phyloP scores from a whole-genome alignment of 2,797 vertebrate species.

The Diplodus puntazzo region DNA sequence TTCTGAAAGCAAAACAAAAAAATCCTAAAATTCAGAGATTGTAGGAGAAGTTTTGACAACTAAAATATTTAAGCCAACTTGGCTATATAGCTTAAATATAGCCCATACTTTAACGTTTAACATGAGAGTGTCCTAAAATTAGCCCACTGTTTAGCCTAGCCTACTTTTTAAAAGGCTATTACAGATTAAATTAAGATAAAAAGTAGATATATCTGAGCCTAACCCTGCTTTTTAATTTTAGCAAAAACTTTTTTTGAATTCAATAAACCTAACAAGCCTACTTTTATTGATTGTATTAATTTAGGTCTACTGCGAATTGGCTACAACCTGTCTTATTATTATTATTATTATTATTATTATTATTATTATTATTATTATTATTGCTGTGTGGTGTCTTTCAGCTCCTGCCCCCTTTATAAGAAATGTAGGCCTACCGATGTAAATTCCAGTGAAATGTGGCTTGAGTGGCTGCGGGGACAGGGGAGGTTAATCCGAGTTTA shows the following conservation, averaged over 20 bases:
- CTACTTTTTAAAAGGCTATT: neutral
- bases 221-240: neutral
- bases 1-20: neutral
- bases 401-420: conserved; percentile 62
- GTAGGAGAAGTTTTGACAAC: neutral
- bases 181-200: neutral
- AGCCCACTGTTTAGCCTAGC: neutral
- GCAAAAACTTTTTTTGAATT: no score
- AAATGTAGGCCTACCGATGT: conserved; percentile 87
- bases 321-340: neutral
- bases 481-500: conserved; percentile 99
- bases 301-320: no score
- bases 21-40: neutral
- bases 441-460: conserved; percentile 92
- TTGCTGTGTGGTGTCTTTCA: conserved; percentile 40
- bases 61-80: neutral
- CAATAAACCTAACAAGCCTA: no score
- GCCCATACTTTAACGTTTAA: neutral
- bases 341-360: conserved; percentile 38
- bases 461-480: conserved; percentile 87
- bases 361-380: conserved; percentile 26
- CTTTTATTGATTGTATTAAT: no score
- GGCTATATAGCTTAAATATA: neutral
- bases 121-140: neutral
- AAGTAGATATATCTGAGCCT: neutral